phyloP scores from a whole-genome alignment of 2,113 vertebrate genomes.

The Aspidoscelis tigris region DNA sequence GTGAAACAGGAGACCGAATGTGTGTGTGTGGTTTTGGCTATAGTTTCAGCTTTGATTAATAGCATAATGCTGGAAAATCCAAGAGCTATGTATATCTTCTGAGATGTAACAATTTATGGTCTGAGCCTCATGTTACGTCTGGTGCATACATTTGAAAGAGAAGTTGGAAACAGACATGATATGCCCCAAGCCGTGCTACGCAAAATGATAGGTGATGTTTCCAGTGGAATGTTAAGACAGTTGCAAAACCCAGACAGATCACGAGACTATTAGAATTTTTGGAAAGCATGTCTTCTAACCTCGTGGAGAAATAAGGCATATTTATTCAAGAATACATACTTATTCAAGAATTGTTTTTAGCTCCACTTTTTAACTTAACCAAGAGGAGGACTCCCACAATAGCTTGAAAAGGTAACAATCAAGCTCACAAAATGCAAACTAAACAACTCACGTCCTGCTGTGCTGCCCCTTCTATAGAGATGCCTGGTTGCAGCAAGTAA shows the following conservation, averaged over 20 bases:
- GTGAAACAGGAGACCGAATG: neutral
- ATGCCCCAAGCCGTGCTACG: neutral
- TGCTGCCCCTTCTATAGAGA: too few species aligned
- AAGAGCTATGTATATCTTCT: neutral
- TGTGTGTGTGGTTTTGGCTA: neutral
- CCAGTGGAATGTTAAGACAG: neutral
- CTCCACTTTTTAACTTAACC: neutral
- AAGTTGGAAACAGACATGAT: neutral
- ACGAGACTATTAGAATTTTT: neutral
- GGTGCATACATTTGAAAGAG: neutral
- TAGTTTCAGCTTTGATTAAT: neutral
- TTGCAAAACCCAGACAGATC: neutral
- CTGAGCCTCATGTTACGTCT: neutral
- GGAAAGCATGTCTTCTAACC: neutral
- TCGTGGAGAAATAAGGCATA: neutral
- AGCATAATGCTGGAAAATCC: neutral
- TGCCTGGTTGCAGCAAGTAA: neutral
- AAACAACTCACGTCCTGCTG: too few species aligned
- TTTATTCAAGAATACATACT: neutral
- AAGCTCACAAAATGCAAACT: neutral
- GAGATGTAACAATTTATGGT: neutral
- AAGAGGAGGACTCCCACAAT: neutral
- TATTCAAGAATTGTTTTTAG: neutral
- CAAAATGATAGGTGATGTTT: neutral
- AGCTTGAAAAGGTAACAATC: neutral